Base-by-base conservation (phyloP, 2,888 invertebrate genomes). In the Machimus rusticus region DNA sequence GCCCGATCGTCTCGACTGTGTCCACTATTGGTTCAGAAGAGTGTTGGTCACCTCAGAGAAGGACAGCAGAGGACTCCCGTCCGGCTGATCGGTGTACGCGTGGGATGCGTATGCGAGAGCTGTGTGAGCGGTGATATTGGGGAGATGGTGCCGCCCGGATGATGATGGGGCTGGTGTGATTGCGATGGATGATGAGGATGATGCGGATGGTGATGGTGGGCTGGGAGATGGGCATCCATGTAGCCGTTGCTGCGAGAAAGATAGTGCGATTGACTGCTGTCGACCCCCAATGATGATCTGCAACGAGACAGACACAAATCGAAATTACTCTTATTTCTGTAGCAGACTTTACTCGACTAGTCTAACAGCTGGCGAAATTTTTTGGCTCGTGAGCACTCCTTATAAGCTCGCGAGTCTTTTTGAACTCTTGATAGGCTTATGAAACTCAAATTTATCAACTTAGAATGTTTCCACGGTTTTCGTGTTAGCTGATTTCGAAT, bases 31-130 rank as follows among this genome's bases (percentile, higher is more conserved):
- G 92, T 95, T 95, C 92, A 96, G 94, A 91, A 96, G 92, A 90
- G 96, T 95, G 93, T 96, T 95, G 91, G 96, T 96, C 93, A 96
- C 96, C 94, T 96, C 95, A 93, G 95, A 95, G 94, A 96, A 95
- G 93, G 96, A 95, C 93, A 95, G 91, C 94, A 95, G 91, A 94
- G 95, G 95, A 94, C 95, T 95, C 93, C 95, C 94, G 94, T 94
- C 94, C 92, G 93, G 92, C 91, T 94, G 93, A 92, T 92, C 93
- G 90, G 92, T 90, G 93, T 92, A 93, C 91, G 94, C 91, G 91
- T 93, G 93, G 91, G 93, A 92, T 91, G 93, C 92, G 92, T 93
- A 93, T 90, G 93, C 92, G 92, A 93, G 89, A 39, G 92, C 91
- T 88, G 92, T 91, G 89, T 92, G 92, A 89, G 92, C 91, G 89